Base-by-base conservation (phyloP, 1,140 invertebrate genomes). In the Zophobas atratus region DNA sequence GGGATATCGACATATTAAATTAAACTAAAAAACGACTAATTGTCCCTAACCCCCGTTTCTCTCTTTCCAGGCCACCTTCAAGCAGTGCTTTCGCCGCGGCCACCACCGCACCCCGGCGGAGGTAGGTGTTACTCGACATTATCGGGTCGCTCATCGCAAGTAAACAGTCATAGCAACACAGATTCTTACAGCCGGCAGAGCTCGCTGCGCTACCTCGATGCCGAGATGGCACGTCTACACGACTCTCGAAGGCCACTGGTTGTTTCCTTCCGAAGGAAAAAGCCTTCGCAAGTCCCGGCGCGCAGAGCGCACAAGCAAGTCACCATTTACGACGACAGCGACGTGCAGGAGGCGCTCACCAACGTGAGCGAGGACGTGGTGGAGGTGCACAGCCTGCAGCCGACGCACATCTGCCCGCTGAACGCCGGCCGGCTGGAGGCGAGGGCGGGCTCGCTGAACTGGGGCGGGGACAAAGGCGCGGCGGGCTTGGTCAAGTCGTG, bases 121-220 rank as follows among this genome's bases (percentile, higher is more conserved):
- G 75, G 78, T 77, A 81, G 78, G 49, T 84, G 81, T 78, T 85
- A 85, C 77, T 81, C 81, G 20, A 82, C 80, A 36, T 79, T 85
- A 78, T 85, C 84, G 4, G 81, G 76, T 49, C 77, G 83, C 32
- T 82, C 83, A 8, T 84, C 83, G 70, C 83, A 82, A 76, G 67
- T 80, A 48, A 83, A 84, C 79, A 84, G 83, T 79, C 82, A 82
- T 78, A 83, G 82, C 78, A 82, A 82, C 80, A 84, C 81, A 55
- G 83, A 82, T 73, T 83, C 82, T 71, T 83, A 82, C 80, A 82
- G 81, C 77, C 78, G 77, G 8, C 80, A 81, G 67, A 82, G 80
- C 55, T 81, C 81, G 20, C 55, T 83, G 33, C 81, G 83, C 34
- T 84, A 85, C 77, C 75, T 84, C 39, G 83, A 85, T 77, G 79